phyloP scores from a whole-genome alignment of 2,797 vertebrate species.

The Malurus splendens region DNA sequence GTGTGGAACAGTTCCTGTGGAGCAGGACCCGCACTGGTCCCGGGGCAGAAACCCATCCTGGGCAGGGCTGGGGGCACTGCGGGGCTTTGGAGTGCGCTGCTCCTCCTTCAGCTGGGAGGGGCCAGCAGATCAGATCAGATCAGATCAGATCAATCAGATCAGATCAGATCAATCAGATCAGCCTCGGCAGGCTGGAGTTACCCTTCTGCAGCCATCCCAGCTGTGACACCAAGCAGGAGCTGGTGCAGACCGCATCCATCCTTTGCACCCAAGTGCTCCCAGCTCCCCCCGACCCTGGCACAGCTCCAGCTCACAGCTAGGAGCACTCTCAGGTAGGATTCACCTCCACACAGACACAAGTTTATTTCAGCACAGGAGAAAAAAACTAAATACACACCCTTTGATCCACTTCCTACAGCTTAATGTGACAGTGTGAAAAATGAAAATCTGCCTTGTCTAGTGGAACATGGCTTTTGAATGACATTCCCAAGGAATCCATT shows the following conservation, averaged over 20 bases:
- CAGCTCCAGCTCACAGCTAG: background rate
- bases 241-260: too few species aligned
- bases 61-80: background rate
- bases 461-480: background rate
- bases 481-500: background rate
- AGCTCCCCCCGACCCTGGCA: background rate
- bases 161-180: background rate
- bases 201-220: background rate
- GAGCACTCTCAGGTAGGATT: background rate
- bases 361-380: background rate
- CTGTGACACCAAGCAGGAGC: background rate
- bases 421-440: background rate
- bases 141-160: too few species aligned
- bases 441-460: background rate
- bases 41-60: background rate
- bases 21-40: too few species aligned
- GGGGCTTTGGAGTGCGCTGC: background rate
- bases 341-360: background rate
- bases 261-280: background rate
- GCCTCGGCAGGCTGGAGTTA: background rate
- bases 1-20: rapidly evolving
- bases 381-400: too few species aligned
- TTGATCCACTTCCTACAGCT: background rate
- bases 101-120: background rate
- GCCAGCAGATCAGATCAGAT: background rate